Percentiles rank a stretch among this genome's conserved stretches.
Evolutionary conservation across 2,113 vertebrate genomes (phyloP).

Genomic region (Aplodontia rufa): DNA sequence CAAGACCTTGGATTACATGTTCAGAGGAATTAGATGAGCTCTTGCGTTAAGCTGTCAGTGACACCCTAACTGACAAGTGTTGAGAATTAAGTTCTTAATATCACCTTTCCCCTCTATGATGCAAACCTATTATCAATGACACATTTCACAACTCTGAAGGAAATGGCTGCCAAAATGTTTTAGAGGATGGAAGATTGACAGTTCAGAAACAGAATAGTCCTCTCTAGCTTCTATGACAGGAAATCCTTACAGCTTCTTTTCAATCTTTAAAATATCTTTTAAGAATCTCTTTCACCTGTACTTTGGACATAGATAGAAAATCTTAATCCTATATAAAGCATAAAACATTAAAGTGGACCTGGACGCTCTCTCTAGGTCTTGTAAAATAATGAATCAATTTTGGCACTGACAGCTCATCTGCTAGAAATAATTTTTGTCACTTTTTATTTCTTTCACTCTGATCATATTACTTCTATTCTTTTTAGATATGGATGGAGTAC

Average conservation of each 20-base stretch:
- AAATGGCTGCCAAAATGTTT: slow-evolving; percentile 77
- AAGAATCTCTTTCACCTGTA: not conserved
- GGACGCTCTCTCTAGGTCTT: not conserved
- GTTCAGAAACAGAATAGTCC: slow-evolving; percentile 72
- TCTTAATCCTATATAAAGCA: not conserved
- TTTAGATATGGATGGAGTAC: not conserved
- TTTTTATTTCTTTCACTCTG: slow-evolving; percentile 31
- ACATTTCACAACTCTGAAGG: slow-evolving; percentile 64
- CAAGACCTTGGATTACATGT: not conserved
- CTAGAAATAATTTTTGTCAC: not conserved
- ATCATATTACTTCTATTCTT: not conserved
- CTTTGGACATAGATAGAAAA: slow-evolving; percentile 17
- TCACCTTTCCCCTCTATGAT: slow-evolving; percentile 42
- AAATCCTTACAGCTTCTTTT: slow-evolving; percentile 67
- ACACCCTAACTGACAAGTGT: slow-evolving; percentile 55
- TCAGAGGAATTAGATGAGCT: slow-evolving; percentile 19
- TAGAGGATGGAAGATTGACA: slow-evolving; percentile 66
- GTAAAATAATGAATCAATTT: slow-evolving; percentile 20
- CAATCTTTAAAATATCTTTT: slow-evolving; percentile 1
- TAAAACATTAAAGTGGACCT: not conserved
- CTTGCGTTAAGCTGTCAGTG: slow-evolving; percentile 28
- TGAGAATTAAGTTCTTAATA: slow-evolving; percentile 67
- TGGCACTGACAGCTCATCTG: not conserved
- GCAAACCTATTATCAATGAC: slow-evolving; percentile 74
- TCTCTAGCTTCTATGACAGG: slow-evolving; percentile 62